Base-by-base conservation (phyloP, 2,113 vertebrate species). In the Chitala chitala region DNA sequence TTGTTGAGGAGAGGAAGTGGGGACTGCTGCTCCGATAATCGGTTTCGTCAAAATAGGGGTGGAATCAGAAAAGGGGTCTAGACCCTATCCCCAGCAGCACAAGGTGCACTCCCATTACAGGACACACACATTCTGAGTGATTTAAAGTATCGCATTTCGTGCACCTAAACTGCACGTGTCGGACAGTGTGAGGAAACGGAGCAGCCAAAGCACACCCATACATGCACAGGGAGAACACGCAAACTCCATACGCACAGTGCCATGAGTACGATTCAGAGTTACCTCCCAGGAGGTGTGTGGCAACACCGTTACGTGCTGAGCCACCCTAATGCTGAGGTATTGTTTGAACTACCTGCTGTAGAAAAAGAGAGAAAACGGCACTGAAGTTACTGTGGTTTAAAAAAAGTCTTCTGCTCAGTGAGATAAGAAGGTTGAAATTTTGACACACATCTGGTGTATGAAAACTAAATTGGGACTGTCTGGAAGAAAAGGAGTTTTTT, bases 1-100 rank as follows among this genome's bases (percentile, higher is more conserved):
- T 77, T 55, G 82, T 82, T 82, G 81, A 73, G 6, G 78, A 78
- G 38, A 12, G 3, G 15, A 75, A 79, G 73, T 70, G 58, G 63
- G 75, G 79, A 40, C 13, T 55, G 24, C 46, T 29, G 44, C 48
- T 78, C 46, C 72, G 75, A 64, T 71, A 71, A 78, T 69, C 55
- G 72, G 69, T 75, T 56, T 74, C 50, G 64, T 71, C 66, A 65
- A 75, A 54, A 40, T 51, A 68, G 69, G 48, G 51, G 56, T 24
- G 29, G 70, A 72, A 22, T 22, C 40, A 22, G 20, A 56, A 55
- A 51, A 42, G 26, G 7, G 58, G 17, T n/a, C n/a, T n/a, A n/a
- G n/a, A n/a, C n/a, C n/a, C n/a, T n/a, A n/a, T n/a, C n/a, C n/a
- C n/a, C n/a, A n/a, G n/a, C n/a, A n/a, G n/a, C n/a, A n/a, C n/a